Percentiles rank a stretch among this genome's conserved stretches.
These are phyloP conservation scores for Ciconia boyciana DNA, from an alignment of 2,113 vertebrate species.

Conservation along the genomic window DNA sequence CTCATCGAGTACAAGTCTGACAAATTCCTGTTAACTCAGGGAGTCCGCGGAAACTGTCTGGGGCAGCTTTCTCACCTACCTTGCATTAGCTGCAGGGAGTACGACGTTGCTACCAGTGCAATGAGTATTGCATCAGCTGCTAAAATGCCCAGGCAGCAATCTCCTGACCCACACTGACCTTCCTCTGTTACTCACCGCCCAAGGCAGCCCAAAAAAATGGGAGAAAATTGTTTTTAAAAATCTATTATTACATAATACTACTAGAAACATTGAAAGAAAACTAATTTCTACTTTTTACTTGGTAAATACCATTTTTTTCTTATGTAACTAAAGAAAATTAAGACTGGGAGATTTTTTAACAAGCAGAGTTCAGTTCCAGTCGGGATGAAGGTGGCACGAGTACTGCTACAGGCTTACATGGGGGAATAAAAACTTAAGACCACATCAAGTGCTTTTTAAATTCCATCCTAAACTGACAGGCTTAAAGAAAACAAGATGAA, in stretches of 20 bases:
- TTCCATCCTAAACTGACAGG: background rate
- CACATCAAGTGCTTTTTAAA: background rate
- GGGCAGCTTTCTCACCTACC: background rate
- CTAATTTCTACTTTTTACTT: background rate
- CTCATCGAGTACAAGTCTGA: background rate
- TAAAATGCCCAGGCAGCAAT: background rate
- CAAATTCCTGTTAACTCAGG: background rate
- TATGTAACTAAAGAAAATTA: background rate
- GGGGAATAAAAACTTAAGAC: background rate
- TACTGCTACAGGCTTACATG: background rate
- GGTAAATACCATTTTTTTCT: background rate
- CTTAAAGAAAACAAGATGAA: background rate
- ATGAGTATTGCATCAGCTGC: background rate
- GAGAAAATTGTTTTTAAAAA: background rate
- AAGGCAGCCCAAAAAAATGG: background rate
- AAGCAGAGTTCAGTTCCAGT: background rate
- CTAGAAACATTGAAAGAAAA: background rate
- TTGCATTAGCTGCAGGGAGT: background rate
- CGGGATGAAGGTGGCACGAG: rapidly evolving
- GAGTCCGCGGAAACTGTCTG: background rate
- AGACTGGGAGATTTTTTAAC: background rate
- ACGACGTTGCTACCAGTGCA: background rate
- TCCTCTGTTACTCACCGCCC: background rate
- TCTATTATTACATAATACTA: background rate
- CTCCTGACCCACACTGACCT: background rate